These are phyloP conservation scores for Aphaenogaster rudis DNA, from an alignment of 1,140 invertebrate genomes.

Conservation along the genomic window DNA sequence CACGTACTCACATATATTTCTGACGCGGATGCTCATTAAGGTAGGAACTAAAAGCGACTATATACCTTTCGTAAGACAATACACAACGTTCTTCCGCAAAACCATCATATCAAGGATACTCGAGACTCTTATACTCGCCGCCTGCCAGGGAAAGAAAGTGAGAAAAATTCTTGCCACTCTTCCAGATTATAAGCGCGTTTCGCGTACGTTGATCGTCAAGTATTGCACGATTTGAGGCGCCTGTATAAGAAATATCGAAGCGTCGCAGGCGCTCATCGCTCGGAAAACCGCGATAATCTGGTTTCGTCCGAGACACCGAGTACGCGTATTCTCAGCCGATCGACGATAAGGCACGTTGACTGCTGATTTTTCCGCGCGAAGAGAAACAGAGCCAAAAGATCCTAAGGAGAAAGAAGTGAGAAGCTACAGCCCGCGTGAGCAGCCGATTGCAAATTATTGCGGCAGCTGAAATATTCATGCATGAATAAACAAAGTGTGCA, in stretches of 20 bases:
- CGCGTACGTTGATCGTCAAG: neutral
- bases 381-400: neutral
- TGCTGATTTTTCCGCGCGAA: slow-evolving; percentile 41
- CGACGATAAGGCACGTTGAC: slow-evolving; percentile 20
- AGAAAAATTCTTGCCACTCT: slow-evolving; percentile 9
- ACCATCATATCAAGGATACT: neutral
- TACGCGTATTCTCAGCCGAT: slow-evolving; percentile 16
- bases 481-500: slow-evolving; percentile 8
- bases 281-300: slow-evolving; percentile 65
- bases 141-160: neutral
- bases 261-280: slow-evolving; percentile 38
- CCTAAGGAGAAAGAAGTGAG: neutral
- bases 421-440: slow-evolving; percentile 19
- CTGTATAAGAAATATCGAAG: slow-evolving; percentile 24
- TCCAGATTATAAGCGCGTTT: slow-evolving; percentile 14
- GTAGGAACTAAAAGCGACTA: slow-evolving; percentile 17
- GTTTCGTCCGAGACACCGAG: slow-evolving; percentile 38
- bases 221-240: slow-evolving; percentile 4
- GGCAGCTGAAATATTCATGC: neutral
- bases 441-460: slow-evolving; percentile 30
- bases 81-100: neutral
- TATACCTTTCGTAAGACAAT: neutral
- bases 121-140: neutral
- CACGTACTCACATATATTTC: neutral
- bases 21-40: slow-evolving; percentile 34